These are phyloP conservation scores for Indicator indicator DNA, from an alignment of 2,113 vertebrate genomes.

Conservation along the genomic window DNA sequence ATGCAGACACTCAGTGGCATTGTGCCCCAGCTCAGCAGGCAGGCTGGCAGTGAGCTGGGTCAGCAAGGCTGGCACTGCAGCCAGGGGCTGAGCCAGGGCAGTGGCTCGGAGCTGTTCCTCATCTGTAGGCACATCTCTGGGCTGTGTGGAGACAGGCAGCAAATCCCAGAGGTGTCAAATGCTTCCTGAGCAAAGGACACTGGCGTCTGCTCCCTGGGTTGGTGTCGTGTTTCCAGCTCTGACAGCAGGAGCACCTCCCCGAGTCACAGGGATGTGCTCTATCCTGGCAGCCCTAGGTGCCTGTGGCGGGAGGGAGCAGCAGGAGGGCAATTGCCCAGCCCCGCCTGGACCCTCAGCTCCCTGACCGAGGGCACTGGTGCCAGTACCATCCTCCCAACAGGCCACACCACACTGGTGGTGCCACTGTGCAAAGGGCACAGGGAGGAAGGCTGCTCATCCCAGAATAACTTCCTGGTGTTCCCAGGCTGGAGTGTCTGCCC, in stretches of 20 bases:
- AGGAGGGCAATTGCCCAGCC: accelerated
- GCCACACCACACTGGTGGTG: background rate
- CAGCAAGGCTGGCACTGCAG: background rate
- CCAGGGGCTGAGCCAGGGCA: background rate
- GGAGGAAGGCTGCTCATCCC: background rate
- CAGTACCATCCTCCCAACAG: background rate
- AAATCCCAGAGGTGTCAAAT: background rate
- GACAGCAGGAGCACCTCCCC: background rate
- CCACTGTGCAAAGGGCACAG: accelerated
- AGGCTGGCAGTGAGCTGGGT: background rate
- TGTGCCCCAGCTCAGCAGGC: background rate
- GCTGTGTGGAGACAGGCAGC: background rate
- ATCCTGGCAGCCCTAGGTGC: background rate
- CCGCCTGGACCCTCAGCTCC: background rate
- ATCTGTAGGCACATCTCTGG: accelerated
- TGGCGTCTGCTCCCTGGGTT: background rate
- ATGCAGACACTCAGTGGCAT: accelerated
- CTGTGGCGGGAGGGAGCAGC: background rate
- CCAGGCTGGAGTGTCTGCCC: background rate
- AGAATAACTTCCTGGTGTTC: background rate
- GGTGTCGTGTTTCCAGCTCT: background rate
- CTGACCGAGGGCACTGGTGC: accelerated
- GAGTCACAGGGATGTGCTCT: accelerated
- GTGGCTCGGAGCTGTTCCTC: background rate
- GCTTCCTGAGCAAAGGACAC: background rate